These are phyloP conservation scores for Dynastes maya DNA, from an alignment of 2,888 invertebrate genomes.

Conservation along the genomic window DNA sequence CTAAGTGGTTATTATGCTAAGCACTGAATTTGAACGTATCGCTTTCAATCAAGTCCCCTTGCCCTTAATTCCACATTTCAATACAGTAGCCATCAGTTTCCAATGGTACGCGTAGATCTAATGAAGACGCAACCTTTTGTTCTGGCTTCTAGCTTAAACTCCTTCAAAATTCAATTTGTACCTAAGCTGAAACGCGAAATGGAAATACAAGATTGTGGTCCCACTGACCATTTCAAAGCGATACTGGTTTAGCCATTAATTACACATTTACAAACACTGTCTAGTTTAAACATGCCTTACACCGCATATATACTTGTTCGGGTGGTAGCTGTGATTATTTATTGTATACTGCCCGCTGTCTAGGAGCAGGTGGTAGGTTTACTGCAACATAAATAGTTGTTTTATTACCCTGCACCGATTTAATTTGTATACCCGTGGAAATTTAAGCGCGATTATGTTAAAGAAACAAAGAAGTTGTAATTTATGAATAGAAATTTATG, in stretches of 20 bases:
- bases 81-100: not conserved
- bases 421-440: constrained; percentile 2
- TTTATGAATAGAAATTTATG: too few relatives aligned
- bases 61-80: too few relatives aligned
- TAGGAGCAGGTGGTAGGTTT: constrained; percentile 25
- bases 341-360: not conserved
- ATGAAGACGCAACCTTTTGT: not conserved
- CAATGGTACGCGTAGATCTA: not conserved
- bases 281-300: constrained; percentile 26
- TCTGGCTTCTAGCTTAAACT: not conserved
- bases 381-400: constrained; percentile 23
- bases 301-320: constrained; percentile 22
- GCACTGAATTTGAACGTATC: too few relatives aligned
- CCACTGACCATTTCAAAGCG: constrained; percentile 48
- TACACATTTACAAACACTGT: constrained; percentile 44
- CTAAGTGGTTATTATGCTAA: too few relatives aligned
- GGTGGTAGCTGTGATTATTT: constrained; percentile 8
- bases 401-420: constrained; percentile 18
- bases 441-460: not conserved
- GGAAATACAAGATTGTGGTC: constrained; percentile 43
- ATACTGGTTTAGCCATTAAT: constrained; percentile 45
- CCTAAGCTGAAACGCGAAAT: not conserved
- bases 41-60: too few relatives aligned
- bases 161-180: not conserved
- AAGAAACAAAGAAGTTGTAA: too few relatives aligned